phyloP scores from a whole-genome alignment of 1,140 invertebrate genomes.

The Agraylea sexmaculata region DNA sequence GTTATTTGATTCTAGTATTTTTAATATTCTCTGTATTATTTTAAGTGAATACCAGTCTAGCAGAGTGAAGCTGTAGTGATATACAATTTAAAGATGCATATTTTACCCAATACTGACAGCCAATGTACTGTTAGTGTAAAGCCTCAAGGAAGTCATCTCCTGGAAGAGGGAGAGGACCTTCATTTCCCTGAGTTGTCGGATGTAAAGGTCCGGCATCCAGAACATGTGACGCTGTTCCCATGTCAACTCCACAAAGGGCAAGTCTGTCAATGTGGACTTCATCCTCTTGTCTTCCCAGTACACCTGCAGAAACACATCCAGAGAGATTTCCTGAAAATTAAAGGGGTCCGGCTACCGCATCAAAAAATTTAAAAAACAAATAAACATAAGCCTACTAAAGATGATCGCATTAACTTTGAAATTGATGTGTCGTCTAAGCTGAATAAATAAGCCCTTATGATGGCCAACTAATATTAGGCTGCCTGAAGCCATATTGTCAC shows the following conservation, averaged over 20 bases:
- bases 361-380: too few relatives aligned
- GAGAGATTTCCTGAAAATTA: slow-evolving; percentile 43
- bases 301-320: slow-evolving; percentile 48
- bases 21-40: too few relatives aligned
- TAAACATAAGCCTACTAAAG: too few relatives aligned
- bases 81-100: slow-evolving; percentile 13
- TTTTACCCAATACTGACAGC: slow-evolving; percentile 47
- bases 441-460: too few relatives aligned
- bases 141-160: slow-evolving; percentile 44
- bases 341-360: too few relatives aligned
- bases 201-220: slow-evolving; percentile 48
- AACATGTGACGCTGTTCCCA: slow-evolving; percentile 45
- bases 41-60: too few relatives aligned
- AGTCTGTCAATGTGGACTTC: slow-evolving; percentile 30
- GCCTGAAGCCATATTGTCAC: too few relatives aligned
- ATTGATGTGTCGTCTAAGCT: too few relatives aligned
- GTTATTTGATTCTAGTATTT: background rate
- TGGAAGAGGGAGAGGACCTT: slow-evolving; percentile 43
- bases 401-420: too few relatives aligned
- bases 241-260: slow-evolving; percentile 43
- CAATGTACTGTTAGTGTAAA: slow-evolving; percentile 45
- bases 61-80: background rate
- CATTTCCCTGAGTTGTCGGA: slow-evolving; percentile 46
- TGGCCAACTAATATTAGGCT: too few relatives aligned
- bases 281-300: slow-evolving; percentile 44